Evolutionary conservation across 2,888 invertebrate species (phyloP).

Genomic region (Drosophila subquinaria): DNA sequence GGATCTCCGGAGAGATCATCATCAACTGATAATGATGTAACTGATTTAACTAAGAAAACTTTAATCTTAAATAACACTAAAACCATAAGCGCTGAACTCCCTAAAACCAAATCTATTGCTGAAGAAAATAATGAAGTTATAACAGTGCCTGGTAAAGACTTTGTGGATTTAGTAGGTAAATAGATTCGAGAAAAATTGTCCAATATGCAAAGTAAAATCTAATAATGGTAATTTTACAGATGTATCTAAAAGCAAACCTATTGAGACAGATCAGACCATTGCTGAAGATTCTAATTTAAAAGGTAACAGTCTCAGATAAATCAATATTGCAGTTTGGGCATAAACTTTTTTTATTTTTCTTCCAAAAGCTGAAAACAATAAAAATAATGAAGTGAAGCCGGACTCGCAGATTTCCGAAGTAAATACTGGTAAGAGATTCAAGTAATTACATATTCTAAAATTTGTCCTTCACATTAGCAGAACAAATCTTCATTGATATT

Average conservation of each 20-base stretch:
- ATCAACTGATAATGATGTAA: neutral
- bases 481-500: conserved; percentile 72
- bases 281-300: neutral
- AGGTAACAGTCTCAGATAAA: conserved; percentile 1
- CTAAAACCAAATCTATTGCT: neutral
- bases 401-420: conserved; percentile 45
- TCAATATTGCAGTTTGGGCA: neutral
- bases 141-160: neutral
- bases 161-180: conserved; percentile 3
- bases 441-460: conserved; percentile 41
- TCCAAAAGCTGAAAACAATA: neutral
- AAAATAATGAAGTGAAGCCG: neutral
- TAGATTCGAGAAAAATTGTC: neutral
- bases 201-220: no score
- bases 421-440: conserved; percentile 76
- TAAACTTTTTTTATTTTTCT: no score
- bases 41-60: neutral
- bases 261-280: neutral
- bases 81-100: neutral
- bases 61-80: neutral
- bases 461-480: conserved; percentile 74
- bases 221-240: conserved; percentile 5
- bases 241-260: neutral
- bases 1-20: neutral
- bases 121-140: neutral